phyloP scores from a whole-genome alignment of 2,888 invertebrate species.

The Venusia cambrica region DNA sequence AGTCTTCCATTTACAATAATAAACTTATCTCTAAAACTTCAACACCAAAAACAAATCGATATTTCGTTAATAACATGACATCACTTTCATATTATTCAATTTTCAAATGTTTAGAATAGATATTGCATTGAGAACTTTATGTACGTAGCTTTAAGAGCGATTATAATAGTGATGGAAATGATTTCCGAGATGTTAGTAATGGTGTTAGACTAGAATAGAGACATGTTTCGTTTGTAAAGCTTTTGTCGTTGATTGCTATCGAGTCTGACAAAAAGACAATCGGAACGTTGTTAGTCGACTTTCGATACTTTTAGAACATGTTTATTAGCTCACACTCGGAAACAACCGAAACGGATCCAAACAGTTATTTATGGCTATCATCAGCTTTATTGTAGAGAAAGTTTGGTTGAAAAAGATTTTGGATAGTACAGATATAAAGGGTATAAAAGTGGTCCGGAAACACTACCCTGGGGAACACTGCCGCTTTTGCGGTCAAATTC shows the following conservation, averaged over 20 bases:
- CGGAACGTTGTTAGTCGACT: slow-evolving; percentile 33
- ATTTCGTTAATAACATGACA: slow-evolving; percentile 33
- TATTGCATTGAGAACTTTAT: slow-evolving; percentile 18
- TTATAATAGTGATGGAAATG: slow-evolving; percentile 10
- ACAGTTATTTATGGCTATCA: slow-evolving; percentile 28
- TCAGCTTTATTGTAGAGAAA: slow-evolving; percentile 28
- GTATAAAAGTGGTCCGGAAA: slow-evolving; percentile 32
- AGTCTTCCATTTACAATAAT: slow-evolving; percentile 29
- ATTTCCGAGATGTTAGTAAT: slow-evolving; percentile 26
- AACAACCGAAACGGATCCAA: slow-evolving; percentile 27
- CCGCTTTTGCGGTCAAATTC: slow-evolving; percentile 16
- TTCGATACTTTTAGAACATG: slow-evolving; percentile 28
- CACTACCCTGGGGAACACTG: slow-evolving; percentile 38
- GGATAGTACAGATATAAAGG: slow-evolving; percentile 24
- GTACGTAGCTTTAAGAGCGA: slow-evolving; percentile 2
- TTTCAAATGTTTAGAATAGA: neutral
- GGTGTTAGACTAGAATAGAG: slow-evolving; percentile 30
- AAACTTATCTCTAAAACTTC: slow-evolving; percentile 30
- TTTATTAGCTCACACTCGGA: slow-evolving; percentile 33
- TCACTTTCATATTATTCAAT: slow-evolving; percentile 28
- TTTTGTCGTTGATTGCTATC: slow-evolving; percentile 40
- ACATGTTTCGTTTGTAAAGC: slow-evolving; percentile 33
- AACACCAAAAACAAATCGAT: slow-evolving; percentile 20
- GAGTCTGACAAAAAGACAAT: slow-evolving; percentile 42
- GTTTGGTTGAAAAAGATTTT: slow-evolving; percentile 25